phyloP scores from a whole-genome alignment of 2,113 vertebrate species.

The Gambusia affinis region DNA sequence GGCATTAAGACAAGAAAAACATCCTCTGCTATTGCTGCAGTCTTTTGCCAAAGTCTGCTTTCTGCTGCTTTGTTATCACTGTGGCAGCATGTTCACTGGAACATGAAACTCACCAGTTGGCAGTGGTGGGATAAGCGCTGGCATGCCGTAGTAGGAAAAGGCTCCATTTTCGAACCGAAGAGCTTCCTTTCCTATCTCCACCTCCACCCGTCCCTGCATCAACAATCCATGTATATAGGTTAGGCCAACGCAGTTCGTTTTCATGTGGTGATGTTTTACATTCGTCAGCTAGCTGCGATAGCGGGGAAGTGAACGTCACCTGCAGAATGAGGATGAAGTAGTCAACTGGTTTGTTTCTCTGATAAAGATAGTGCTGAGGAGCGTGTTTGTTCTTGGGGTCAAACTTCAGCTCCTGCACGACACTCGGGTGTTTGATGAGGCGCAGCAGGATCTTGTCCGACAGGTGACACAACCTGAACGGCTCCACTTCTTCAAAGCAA shows the following conservation, averaged over 20 bases:
- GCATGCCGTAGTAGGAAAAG: conserved; percentile 95
- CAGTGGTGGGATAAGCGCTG: conserved; percentile 85
- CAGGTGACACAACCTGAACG: conserved; percentile 89
- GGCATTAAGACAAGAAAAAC: conserved; percentile 30
- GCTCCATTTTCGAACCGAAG: conserved; percentile 96
- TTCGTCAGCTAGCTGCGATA: conserved; percentile 22
- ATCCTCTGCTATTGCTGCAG: not conserved
- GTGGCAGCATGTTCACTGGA: not conserved
- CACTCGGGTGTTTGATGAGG: conserved; percentile 91
- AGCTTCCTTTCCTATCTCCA: conserved; percentile 94
- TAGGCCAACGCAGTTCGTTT: not conserved
- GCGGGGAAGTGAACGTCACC: conserved; percentile 73
- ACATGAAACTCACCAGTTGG: conserved; percentile 81
- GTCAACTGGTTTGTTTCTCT: conserved; percentile 92
- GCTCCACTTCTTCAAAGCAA: conserved; percentile 87
- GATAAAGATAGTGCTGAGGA: conserved; percentile 91
- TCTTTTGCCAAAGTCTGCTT: conserved; percentile 6
- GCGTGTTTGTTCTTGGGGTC: conserved; percentile 90
- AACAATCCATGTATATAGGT: conserved; percentile 37
- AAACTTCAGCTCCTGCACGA: conserved; percentile 94
- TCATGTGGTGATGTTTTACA: conserved; percentile 14
- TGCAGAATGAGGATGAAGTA: conserved; percentile 94
- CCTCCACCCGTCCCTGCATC: conserved; percentile 92
- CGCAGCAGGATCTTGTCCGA: conserved; percentile 96
- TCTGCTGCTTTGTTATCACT: not conserved